Evolutionary conservation across 2,888 invertebrate genomes (phyloP).

Genomic region (Biston betularia): DNA sequence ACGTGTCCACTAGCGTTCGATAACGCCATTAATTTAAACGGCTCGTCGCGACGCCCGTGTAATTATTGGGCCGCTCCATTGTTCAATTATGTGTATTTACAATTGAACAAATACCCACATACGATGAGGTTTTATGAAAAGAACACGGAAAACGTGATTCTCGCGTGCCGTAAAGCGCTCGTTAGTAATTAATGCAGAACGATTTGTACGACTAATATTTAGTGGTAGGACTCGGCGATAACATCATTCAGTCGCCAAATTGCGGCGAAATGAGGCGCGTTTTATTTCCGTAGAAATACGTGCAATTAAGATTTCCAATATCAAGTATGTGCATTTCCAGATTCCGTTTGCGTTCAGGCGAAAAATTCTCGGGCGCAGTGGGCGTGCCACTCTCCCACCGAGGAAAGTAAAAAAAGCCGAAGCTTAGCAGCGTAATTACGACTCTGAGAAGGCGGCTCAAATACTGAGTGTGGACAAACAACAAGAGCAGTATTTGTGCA

Average conservation of each 20-base stretch:
- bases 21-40: constrained; percentile 64
- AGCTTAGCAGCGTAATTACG: constrained; percentile 75
- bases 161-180: constrained; percentile 64
- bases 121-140: constrained; percentile 58
- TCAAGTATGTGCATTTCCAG: constrained; percentile 57
- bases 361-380: constrained; percentile 58
- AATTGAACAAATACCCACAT: constrained; percentile 59
- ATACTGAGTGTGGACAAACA: constrained; percentile 75
- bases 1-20: constrained; percentile 53
- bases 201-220: constrained; percentile 66
- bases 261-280: constrained; percentile 48
- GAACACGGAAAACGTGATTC: constrained; percentile 61
- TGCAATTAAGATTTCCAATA: constrained; percentile 67
- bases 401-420: constrained; percentile 65
- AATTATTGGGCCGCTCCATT: constrained; percentile 61
- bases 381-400: constrained; percentile 50
- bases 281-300: constrained; percentile 45
- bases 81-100: constrained; percentile 66
- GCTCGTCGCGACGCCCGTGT: constrained; percentile 58
- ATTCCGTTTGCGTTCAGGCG: constrained; percentile 61
- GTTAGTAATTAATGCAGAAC: constrained; percentile 69
- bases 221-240: constrained; percentile 57
- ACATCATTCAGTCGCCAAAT: constrained; percentile 58
- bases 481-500: constrained; percentile 76
- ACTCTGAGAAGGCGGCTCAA: constrained; percentile 65